These are phyloP conservation scores for Ictidomys tridecemlineatus DNA, from an alignment of 2,113 vertebrate species.

Conservation along the genomic window DNA sequence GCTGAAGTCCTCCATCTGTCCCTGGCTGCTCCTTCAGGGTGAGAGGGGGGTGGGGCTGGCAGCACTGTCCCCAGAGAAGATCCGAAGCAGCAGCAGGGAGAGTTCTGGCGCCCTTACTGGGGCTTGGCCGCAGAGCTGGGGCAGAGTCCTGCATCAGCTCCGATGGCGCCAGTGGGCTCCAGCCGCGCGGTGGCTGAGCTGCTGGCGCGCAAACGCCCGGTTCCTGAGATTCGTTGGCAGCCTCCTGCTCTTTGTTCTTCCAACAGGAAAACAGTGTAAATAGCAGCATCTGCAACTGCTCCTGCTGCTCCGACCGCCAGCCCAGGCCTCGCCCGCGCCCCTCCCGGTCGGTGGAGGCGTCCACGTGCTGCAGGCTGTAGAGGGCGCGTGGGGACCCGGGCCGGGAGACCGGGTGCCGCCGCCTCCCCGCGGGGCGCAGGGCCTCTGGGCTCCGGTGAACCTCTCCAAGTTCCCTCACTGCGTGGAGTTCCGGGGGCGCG, in stretches of 20 bases:
- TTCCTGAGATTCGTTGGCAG: slow-evolving; percentile 86
- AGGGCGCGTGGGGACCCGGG: slow-evolving; percentile 65
- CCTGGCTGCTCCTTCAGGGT: slow-evolving; percentile 31
- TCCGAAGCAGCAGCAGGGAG: slow-evolving; percentile 50
- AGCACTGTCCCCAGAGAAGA: background rate
- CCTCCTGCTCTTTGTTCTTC: slow-evolving; percentile 88
- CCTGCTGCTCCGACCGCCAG: slow-evolving; percentile 86
- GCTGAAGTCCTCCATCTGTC: slow-evolving; percentile 56
- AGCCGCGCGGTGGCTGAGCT: slow-evolving; percentile 62
- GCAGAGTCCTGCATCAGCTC: slow-evolving; percentile 1
- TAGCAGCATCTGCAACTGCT: slow-evolving; percentile 87
- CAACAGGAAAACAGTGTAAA: slow-evolving; percentile 85
- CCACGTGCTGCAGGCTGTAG: background rate
- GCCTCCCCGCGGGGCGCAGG: slow-evolving; percentile 70
- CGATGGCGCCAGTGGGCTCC: background rate
- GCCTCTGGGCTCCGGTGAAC: slow-evolving; percentile 2
- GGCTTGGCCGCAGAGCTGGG: slow-evolving; percentile 26
- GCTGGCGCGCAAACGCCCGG: slow-evolving; percentile 71
- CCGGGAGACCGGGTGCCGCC: background rate
- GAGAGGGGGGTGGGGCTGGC: slow-evolving; percentile 61
- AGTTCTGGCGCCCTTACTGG: slow-evolving; percentile 62
- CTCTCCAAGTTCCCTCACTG: too few relatives aligned
- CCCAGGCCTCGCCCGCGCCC: slow-evolving; percentile 71
- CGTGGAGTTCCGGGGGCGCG: too few relatives aligned
- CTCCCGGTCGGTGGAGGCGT: slow-evolving; percentile 11